Conservation (phyloP, 1,140 invertebrate species). For the Goniozus legneri region DNA sequence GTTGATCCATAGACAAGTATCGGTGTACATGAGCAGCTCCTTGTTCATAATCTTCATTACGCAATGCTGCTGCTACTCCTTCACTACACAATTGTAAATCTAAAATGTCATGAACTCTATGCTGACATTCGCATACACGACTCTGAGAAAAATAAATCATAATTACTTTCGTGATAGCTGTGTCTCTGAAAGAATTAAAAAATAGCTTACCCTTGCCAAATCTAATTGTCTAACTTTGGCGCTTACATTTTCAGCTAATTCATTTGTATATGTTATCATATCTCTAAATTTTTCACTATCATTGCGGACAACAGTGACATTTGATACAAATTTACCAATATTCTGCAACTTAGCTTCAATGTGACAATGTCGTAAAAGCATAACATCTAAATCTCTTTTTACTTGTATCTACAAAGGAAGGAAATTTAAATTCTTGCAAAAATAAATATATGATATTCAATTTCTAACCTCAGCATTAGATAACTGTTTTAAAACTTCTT, state of each 20-base stretch:
- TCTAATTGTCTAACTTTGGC: slow-evolving; percentile 94
- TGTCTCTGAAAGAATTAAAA: slow-evolving; percentile 1
- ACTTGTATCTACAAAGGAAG: slow-evolving; percentile 54
- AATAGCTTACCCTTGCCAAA: slow-evolving; percentile 75
- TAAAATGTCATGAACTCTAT: slow-evolving; percentile 91
- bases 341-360: slow-evolving; percentile 67
- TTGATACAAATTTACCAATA: slow-evolving; percentile 64
- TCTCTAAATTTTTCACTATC: slow-evolving; percentile 75
- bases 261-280: slow-evolving; percentile 84
- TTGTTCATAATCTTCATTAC: slow-evolving; percentile 88
- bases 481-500: slow-evolving; percentile 31
- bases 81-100: slow-evolving; percentile 95
- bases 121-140: slow-evolving; percentile 90
- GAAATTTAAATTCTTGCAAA: slow-evolving; percentile 10
- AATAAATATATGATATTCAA: slow-evolving; percentile 14
- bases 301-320: slow-evolving; percentile 63
- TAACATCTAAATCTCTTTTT: slow-evolving; percentile 59
- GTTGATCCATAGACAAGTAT: slow-evolving; percentile 93
- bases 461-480: slow-evolving; percentile 38
- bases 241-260: slow-evolving; percentile 89
- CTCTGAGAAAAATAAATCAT: slow-evolving; percentile 59
- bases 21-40: slow-evolving; percentile 93
- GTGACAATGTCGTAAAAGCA: slow-evolving; percentile 60
- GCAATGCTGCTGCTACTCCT: slow-evolving; percentile 88
- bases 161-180: background rate